A percentile compares a stretch with the other conserved stretches of the same genome.
These are phyloP conservation scores for Sibirionetta formosa DNA, from an alignment of 2,797 vertebrate genomes.

Conservation along the genomic window DNA sequence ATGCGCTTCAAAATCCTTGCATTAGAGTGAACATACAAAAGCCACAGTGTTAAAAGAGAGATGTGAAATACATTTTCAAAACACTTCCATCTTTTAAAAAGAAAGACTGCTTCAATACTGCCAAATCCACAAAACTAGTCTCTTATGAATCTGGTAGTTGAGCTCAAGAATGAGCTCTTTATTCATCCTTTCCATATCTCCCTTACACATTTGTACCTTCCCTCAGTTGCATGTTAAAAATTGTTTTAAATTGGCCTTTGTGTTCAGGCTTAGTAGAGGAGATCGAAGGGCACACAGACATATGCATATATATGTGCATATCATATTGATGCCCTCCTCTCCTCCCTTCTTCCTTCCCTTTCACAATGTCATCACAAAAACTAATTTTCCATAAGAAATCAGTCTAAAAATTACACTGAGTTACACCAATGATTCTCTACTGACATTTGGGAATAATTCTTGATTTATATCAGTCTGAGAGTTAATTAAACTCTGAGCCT, in stretches of 20 bases:
- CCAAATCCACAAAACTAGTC: neutral
- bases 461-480: constrained; percentile 18
- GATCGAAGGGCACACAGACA: neutral
- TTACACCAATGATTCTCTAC: neutral
- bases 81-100: neutral
- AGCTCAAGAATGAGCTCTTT: neutral
- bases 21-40: neutral
- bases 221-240: neutral
- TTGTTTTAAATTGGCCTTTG: neutral
- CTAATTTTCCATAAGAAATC: neutral
- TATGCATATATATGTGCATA: neutral
- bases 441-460: neutral
- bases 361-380: neutral
- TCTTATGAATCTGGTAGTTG: neutral
- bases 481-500: constrained; percentile 42
- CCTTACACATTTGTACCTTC: neutral
- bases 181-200: neutral
- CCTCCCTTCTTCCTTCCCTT: neutral
- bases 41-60: neutral
- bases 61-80: neutral
- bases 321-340: neutral
- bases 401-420: neutral
- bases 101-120: neutral
- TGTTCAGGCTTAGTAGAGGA: neutral
- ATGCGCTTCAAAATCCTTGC: constrained; percentile 3